Base-by-base conservation (phyloP, 2,113 vertebrate genomes). In the Neotoma lepida region DNA sequence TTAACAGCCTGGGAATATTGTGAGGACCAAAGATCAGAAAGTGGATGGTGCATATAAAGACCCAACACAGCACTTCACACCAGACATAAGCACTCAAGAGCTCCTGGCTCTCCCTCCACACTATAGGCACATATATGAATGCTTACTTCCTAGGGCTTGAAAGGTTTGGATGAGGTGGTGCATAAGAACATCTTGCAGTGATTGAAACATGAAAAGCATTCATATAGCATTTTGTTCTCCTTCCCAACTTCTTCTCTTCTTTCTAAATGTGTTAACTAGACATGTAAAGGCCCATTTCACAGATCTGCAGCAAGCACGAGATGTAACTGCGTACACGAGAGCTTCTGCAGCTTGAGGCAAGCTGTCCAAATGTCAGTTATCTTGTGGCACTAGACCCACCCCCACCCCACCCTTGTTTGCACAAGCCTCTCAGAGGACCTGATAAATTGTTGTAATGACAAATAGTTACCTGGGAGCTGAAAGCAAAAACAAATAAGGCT, bases 391-490 rank as follows among this genome's bases (percentile, higher is more conserved):
- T 15, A 5, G 66, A 15, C n/a, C 39, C 4, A 41, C 15, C 15
- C 51, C 35, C 6, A 82, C 24, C 9, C 66, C 26, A 5, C 33
- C 33, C 28, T 66, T 71, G 35, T 91, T 66, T 71, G 20, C 54
- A 54, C 39, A 61, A 64, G 3, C 20, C 6, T 92, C 22, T 64
- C 70, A 81, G 70, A 71, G 70, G 9, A 70, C 41, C 22, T 61
- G 20, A 61, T 58, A 41, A 76, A 71, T 90, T 92, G 30, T 86
- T 87, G 44, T 13, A 84, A 76, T 64, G 54, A 77, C 39, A 51
- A 95, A 92, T 33, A 90, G 68, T 80, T 39, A 89, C 13, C 76
- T 93, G 58, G 64, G 51, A 89, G 56, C 26, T 92, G 46, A 93
- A 80, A 46, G n/a, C 18, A 93, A 15, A 96, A 70, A 56, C 39